phyloP scores from a whole-genome alignment of 2,888 invertebrate species.

The Cantharis rustica region DNA sequence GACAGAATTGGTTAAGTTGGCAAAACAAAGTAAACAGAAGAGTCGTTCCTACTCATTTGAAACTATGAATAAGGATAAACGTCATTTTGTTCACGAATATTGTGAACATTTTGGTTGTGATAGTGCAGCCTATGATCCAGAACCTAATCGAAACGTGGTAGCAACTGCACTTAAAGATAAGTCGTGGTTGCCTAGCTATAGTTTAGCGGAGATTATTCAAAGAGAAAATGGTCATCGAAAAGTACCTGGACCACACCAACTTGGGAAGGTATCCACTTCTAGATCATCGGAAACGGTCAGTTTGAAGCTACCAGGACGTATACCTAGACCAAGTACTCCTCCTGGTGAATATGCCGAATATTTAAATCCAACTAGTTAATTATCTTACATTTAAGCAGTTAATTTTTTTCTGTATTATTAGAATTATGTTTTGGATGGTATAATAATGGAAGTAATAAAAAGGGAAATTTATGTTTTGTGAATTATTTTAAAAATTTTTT shows the following conservation, averaged over 20 bases:
- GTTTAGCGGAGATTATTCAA: conserved; percentile 79
- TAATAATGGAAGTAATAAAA: background rate
- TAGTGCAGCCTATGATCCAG: conserved; percentile 92
- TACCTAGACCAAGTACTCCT: conserved; percentile 36
- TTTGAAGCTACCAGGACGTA: conserved; percentile 41
- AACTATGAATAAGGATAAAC: conserved; percentile 90
- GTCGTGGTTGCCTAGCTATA: conserved; percentile 90
- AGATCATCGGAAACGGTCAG: conserved; percentile 46
- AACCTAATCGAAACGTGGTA: conserved; percentile 95
- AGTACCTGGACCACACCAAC: conserved; percentile 73
- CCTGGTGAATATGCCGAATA: conserved; percentile 42
- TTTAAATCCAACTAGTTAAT: conserved; percentile 39
- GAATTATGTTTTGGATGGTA: background rate
- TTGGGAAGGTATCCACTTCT: conserved; percentile 36
- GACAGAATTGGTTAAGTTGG: conserved; percentile 81
- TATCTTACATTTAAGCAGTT: background rate
- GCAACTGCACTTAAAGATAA: conserved; percentile 74
- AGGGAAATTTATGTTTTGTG: background rate
- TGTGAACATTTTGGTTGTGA: conserved; percentile 94
- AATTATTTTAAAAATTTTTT: background rate
- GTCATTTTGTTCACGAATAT: conserved; percentile 91
- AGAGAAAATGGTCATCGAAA: conserved; percentile 79
- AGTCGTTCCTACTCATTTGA: conserved; percentile 79
- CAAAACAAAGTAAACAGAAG: conserved; percentile 73
- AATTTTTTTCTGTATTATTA: background rate